Percentiles rank a stretch among this genome's conserved stretches.
phyloP scores from a whole-genome alignment of 2,888 invertebrate species.

The Caenorhabditis sp. region DNA sequence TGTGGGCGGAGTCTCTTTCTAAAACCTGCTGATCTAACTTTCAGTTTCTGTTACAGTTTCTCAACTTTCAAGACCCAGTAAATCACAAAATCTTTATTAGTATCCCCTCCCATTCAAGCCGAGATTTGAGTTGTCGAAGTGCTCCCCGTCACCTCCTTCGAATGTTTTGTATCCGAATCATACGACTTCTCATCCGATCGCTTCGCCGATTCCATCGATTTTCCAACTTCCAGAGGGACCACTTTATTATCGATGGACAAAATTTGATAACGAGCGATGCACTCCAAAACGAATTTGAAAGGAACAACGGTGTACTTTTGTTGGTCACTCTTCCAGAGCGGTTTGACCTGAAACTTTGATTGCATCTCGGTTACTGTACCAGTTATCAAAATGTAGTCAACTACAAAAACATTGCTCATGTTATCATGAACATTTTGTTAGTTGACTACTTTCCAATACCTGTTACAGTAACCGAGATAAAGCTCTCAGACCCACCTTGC shows the following conservation, averaged over 20 bases:
- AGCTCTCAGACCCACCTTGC: too few relatives aligned
- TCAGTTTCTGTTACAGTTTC: too few relatives aligned
- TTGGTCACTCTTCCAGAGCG: neutral
- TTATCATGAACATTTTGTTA: too few relatives aligned
- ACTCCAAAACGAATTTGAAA: slow-evolving; percentile 13
- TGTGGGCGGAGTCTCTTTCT: too few relatives aligned
- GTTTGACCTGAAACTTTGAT: neutral
- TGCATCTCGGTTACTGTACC: neutral
- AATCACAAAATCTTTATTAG: neutral
- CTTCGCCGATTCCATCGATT: slow-evolving; percentile 1
- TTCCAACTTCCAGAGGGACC: slow-evolving; percentile 3
- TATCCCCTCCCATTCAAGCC: neutral
- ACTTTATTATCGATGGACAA: slow-evolving; percentile 4
- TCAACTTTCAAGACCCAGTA: too few relatives aligned
- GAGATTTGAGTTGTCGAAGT: neutral
- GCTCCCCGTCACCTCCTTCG: neutral
- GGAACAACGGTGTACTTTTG: slow-evolving; percentile 9
- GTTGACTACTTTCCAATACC: too few relatives aligned
- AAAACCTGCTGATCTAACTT: too few relatives aligned
- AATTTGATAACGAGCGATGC: slow-evolving; percentile 23
- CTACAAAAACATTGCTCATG: too few relatives aligned
- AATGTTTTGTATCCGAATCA: neutral
- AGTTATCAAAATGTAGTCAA: too few relatives aligned
- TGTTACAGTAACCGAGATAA: too few relatives aligned
- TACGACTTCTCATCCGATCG: neutral